Conservation (phyloP, 2,113 vertebrate species). For the Sinocyclocheilus anshuiensis region DNA sequence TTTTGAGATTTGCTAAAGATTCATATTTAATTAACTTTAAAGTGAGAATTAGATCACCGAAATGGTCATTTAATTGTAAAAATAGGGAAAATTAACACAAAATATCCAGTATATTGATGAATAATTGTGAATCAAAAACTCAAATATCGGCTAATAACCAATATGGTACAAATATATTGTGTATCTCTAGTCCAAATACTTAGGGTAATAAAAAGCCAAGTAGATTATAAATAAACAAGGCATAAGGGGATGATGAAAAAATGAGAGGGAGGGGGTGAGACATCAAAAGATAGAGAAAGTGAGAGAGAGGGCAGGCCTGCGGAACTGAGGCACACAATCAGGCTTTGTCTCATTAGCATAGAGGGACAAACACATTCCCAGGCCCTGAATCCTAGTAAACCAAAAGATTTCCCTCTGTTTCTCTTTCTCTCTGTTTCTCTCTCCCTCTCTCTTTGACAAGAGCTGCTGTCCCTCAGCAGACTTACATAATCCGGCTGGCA, state of each 20-base stretch:
- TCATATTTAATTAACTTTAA: background rate
- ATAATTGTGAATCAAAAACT: background rate
- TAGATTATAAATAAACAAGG: background rate
- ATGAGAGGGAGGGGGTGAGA: background rate
- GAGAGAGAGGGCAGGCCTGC: conserved; percentile 1
- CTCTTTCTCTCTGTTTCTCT: background rate
- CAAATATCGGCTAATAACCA: background rate
- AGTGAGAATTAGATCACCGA: background rate
- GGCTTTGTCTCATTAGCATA: conserved; percentile 43
- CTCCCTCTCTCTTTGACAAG: conserved; percentile 23
- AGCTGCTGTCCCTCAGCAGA: conserved; percentile 5
- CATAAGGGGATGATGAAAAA: background rate
- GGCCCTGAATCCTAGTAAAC: conserved; percentile 28
- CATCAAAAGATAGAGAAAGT: conserved; percentile 17
- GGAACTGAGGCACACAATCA: conserved; percentile 27
- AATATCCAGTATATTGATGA: background rate
- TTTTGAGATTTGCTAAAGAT: background rate
- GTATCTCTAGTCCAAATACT: background rate
- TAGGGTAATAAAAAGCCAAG: background rate
- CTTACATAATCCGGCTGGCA: conserved; percentile 45
- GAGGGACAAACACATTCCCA: conserved; percentile 41
- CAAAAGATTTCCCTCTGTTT: conserved; percentile 39
- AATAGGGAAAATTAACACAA: background rate
- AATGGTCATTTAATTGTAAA: background rate
- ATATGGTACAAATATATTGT: background rate